Percentiles rank a stretch among this genome's conserved stretches.
These are phyloP conservation scores for Drosophila falleni DNA, from an alignment of 2,888 invertebrate genomes.

Conservation along the genomic window DNA sequence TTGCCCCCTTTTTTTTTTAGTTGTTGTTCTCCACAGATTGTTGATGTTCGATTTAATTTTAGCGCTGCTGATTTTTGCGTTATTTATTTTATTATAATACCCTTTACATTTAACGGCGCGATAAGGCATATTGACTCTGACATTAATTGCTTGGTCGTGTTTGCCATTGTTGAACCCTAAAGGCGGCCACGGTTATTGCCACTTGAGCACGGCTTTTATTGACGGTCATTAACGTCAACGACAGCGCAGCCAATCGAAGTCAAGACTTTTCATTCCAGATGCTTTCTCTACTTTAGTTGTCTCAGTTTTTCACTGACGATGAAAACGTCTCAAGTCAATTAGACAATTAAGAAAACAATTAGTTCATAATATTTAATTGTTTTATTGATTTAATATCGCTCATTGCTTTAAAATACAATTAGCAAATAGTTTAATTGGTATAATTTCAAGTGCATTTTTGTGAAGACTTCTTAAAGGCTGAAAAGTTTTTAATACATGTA, in stretches of 20 bases:
- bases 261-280: conserved; percentile 12
- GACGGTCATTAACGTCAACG: conserved; percentile 76
- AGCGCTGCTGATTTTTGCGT: conserved; percentile 78
- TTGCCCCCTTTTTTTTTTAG: conserved; percentile 30
- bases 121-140: conserved; percentile 80
- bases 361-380: conserved; percentile 17
- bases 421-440: background rate
- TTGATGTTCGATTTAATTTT: conserved; percentile 79
- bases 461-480: background rate
- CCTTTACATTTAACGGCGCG: conserved; percentile 77
- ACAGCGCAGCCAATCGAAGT: conserved; percentile 34
- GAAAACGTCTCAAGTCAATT: conserved; percentile 19
- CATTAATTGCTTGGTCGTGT: conserved; percentile 69
- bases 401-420: background rate
- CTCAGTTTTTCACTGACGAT: conserved; percentile 13
- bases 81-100: conserved; percentile 80
- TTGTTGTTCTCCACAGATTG: conserved; percentile 67
- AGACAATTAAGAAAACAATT: conserved; percentile 10
- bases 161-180: conserved; percentile 43
- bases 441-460: background rate
- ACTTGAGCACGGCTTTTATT: conserved; percentile 79
- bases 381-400: background rate
- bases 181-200: conserved; percentile 58
- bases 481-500: too few species aligned
- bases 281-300: background rate